These are phyloP conservation scores for Peucedramus taeniatus DNA, from an alignment of 2,113 vertebrate genomes.

Conservation along the genomic window DNA sequence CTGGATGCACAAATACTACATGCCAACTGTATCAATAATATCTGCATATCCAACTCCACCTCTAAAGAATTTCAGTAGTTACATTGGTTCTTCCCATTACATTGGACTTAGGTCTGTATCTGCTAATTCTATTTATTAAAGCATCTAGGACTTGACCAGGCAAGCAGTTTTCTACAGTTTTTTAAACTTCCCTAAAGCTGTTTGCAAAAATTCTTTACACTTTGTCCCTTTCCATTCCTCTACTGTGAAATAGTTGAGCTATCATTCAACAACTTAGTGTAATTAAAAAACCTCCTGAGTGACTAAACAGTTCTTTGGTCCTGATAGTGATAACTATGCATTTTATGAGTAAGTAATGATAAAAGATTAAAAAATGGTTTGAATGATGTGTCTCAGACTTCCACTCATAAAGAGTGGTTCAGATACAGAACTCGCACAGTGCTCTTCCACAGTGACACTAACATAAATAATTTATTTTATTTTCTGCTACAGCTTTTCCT, in stretches of 20 bases:
- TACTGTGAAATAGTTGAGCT: not conserved
- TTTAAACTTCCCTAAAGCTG: not conserved
- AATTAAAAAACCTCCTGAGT: not conserved
- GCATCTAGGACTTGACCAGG: not conserved
- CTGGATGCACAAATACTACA: not conserved
- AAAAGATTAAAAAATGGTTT: not conserved
- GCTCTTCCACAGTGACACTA: not conserved
- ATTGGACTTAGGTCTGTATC: not conserved
- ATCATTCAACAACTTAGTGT: not conserved
- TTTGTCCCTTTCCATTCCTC: not conserved
- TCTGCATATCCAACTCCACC: not conserved
- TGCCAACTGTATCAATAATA: not conserved
- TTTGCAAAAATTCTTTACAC: not conserved
- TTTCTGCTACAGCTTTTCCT: not conserved
- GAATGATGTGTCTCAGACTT: not conserved
- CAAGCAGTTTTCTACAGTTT: not conserved
- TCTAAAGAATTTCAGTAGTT: not conserved
- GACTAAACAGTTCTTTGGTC: not conserved
- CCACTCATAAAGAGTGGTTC: not conserved
- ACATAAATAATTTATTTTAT: not conserved
- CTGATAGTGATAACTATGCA: not conserved
- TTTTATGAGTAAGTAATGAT: not conserved
- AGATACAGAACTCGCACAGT: fast-evolving
- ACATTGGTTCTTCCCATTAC: not conserved
- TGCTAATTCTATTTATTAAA: not conserved